These are phyloP conservation scores for Hyalella azteca DNA, from an alignment of 2,888 invertebrate genomes.

Conservation along the genomic window DNA sequence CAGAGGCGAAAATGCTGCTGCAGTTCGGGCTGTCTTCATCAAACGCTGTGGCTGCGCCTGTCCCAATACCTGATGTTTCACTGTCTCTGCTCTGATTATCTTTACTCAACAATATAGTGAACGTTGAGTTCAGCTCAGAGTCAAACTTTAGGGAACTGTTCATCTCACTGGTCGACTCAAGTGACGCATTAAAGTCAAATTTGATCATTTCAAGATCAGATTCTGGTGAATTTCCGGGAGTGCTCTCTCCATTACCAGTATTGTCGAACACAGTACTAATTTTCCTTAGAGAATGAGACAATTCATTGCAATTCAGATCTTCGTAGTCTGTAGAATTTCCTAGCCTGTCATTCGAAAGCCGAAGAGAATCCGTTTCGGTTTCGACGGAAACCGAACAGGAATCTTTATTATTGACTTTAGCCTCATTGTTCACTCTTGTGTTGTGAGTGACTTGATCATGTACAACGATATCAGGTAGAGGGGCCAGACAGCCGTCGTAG, in stretches of 20 bases:
- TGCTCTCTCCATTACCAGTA: not conserved
- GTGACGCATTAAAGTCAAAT: not conserved
- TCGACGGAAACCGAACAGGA: too few relatives aligned
- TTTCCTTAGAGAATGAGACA: too few relatives aligned
- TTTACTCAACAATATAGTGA: not conserved
- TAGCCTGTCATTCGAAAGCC: not conserved
- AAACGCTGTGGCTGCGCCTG: not conserved
- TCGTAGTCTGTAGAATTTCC: not conserved
- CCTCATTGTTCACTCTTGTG: slow-evolving; percentile 30
- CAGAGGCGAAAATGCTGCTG: not conserved
- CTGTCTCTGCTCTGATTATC: slow-evolving; percentile 5
- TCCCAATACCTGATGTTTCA: slow-evolving; percentile 24
- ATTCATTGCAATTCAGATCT: too few relatives aligned
- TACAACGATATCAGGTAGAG: slow-evolving; percentile 62
- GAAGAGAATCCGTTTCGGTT: not conserved
- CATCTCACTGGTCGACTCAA: too few relatives aligned
- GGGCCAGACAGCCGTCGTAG: slow-evolving; percentile 5
- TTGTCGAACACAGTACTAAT: not conserved
- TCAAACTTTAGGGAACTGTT: not conserved
- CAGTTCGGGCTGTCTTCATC: not conserved
- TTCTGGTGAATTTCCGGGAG: not conserved
- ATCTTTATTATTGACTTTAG: too few relatives aligned
- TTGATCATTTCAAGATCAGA: too few relatives aligned
- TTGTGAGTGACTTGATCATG: slow-evolving; percentile 60
- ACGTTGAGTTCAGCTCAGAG: not conserved